Base-by-base conservation (phyloP, 2,113 vertebrate genomes). In the Indri indri region DNA sequence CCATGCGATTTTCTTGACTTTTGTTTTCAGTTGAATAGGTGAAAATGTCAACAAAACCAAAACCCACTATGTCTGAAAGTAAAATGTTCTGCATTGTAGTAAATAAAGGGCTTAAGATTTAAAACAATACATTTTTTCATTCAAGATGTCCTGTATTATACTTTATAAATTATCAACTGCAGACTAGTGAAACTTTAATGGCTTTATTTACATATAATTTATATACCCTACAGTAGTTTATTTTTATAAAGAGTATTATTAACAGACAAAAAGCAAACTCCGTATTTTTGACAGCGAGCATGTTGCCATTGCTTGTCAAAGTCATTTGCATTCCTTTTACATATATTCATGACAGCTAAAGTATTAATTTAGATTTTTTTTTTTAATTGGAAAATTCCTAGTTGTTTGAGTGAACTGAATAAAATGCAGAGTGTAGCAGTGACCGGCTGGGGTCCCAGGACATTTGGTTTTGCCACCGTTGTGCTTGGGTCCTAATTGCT, bases 61-160 rank as follows among this genome's bases (percentile, higher is more conserved):
- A 96, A 70, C 59, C 34, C 70, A 88, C 79, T 66, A 42, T 91
- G 40, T 96, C 80, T 74, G 94, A 93, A 97, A 88, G 63, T 76
- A 71, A 90, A 84, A 95, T 95, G 79, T 95, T 94, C 96, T 85
- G 87, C 66, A 68, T 65, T 94, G 47, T 92, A 90, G 70, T 95
- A 66, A 98, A 97, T 98, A 98, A 98, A 97, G 47, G 68, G 52
- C 45, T 94, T 80, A 90, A 95, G 52, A 90, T 81, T 80, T 71
- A 83, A 96, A 91, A 74, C 40, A 83, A 40, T 32, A 54, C 11
- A 14, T 87, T 94, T 91, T 81, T 40, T 91, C 40, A 30, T 76
- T 76, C 63, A 63, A 77, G 63, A 59, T 70, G n/a, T 66, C 3
- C 61, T 88, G 7, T n/a, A 23, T 61, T 81, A 12, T 66, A 10